Evolutionary conservation across 2,888 invertebrate species (phyloP).

Genomic region (Eumerus sabulonum): DNA sequence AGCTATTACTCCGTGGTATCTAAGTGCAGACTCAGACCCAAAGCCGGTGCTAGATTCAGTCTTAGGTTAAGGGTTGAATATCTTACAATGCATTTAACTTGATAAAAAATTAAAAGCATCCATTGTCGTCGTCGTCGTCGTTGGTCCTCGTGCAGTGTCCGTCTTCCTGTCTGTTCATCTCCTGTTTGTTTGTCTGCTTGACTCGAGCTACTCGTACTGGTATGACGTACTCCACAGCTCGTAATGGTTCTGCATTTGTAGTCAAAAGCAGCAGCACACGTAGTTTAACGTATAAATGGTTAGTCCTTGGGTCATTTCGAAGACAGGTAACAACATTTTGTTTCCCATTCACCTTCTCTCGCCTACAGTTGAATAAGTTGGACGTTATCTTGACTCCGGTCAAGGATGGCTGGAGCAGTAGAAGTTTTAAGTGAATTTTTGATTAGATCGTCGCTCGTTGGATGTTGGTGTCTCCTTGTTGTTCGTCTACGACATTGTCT

Average conservation of each 20-base stretch:
- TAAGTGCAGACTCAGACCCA: constrained; percentile 24
- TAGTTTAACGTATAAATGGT: constrained; percentile 43
- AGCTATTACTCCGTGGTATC: constrained; percentile 19
- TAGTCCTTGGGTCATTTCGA: constrained; percentile 56
- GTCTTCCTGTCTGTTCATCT: background rate
- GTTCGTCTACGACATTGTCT: constrained; percentile 28
- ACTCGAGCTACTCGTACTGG: too few relatives aligned
- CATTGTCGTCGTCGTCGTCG: constrained; percentile 59
- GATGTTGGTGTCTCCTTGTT: constrained; percentile 14
- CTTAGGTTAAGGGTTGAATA: constrained; percentile 63
- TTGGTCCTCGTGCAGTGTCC: background rate
- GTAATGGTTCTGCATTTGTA: constrained; percentile 29
- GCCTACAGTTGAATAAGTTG: too few relatives aligned
- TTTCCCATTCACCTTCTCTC: constrained; percentile 8
- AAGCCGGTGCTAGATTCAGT: constrained; percentile 13
- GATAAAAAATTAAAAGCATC: constrained; percentile 68
- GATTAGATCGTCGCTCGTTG: constrained; percentile 52
- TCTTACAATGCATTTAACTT: constrained; percentile 68
- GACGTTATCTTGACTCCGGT: background rate
- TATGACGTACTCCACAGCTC: constrained; percentile 15
- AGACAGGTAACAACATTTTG: constrained; percentile 51
- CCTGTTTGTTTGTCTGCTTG: constrained; percentile 9
- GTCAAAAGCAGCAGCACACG: constrained; percentile 26
- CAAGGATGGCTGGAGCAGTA: constrained; percentile 12
- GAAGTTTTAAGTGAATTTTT: constrained; percentile 67